A percentile compares a stretch with the other conserved stretches of the same genome.
These are phyloP conservation scores for Nymphicus hollandicus DNA, from an alignment of 2,113 vertebrate genomes.

Conservation along the genomic window DNA sequence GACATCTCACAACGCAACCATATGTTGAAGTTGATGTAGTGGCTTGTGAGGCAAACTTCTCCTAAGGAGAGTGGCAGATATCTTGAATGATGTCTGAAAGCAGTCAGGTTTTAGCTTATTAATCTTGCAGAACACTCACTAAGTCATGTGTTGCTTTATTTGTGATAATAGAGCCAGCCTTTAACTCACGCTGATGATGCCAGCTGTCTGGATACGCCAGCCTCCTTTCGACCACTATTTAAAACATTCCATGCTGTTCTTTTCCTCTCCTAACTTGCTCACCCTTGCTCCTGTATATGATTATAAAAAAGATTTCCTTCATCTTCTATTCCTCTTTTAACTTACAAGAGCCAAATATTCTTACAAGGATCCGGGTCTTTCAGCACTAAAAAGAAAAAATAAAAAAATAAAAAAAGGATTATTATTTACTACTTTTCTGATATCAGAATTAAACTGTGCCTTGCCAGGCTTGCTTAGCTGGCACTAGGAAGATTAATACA, in stretches of 20 bases:
- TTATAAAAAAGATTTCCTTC: background rate
- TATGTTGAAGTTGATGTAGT: background rate
- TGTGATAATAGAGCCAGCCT: background rate
- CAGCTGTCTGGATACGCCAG: background rate
- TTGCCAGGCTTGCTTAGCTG: slow-evolving; percentile 61
- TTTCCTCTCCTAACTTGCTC: background rate
- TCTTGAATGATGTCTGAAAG: background rate
- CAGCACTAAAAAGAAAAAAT: background rate
- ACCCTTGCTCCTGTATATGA: background rate
- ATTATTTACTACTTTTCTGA: slow-evolving; percentile 41
- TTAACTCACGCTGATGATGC: background rate
- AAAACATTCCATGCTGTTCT: background rate
- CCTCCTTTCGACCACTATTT: background rate
- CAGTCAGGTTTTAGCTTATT: background rate
- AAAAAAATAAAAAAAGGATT: background rate
- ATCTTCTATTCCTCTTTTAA: background rate
- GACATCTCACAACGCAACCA: background rate
- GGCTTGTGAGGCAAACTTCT: background rate
- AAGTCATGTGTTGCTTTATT: background rate
- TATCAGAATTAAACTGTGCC: slow-evolving; percentile 42
- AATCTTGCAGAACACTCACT: background rate
- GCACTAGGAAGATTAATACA: slow-evolving; percentile 61
- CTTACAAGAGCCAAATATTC: slow-evolving; percentile 11
- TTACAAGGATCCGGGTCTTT: slow-evolving; percentile 1
- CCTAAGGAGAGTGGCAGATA: background rate